Conservation (phyloP, 2,888 invertebrate genomes). For the Agriopis marginaria region DNA sequence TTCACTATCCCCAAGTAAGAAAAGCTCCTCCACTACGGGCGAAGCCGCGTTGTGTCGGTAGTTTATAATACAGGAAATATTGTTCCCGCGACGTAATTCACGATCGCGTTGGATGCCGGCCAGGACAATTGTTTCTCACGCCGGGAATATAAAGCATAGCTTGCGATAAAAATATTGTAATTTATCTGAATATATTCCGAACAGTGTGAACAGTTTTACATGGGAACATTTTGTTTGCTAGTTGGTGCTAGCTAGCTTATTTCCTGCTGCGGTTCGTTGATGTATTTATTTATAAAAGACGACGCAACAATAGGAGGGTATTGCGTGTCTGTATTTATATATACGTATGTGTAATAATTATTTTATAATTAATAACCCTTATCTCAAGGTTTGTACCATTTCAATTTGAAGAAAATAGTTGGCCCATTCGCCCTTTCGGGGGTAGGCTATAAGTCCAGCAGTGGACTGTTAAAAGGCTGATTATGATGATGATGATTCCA, state of each 20-base stretch:
- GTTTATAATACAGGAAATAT: constrained; percentile 33
- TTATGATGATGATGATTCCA: too few relatives aligned
- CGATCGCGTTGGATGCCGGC: constrained; percentile 36
- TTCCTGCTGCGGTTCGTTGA: neutral
- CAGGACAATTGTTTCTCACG: constrained; percentile 44
- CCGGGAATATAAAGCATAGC: constrained; percentile 19
- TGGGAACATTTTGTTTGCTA: neutral
- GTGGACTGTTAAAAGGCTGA: too few relatives aligned
- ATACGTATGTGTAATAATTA: too few relatives aligned
- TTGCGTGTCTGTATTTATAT: too few relatives aligned
- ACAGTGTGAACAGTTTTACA: constrained; percentile 6
- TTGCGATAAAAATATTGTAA: constrained; percentile 28
- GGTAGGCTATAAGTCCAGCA: too few relatives aligned
- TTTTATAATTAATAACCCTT: too few relatives aligned
- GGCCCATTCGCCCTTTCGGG: too few relatives aligned
- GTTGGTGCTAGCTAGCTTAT: neutral
- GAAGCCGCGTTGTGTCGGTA: neutral
- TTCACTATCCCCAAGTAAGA: neutral
- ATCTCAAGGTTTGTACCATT: too few relatives aligned
- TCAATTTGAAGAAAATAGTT: too few relatives aligned
- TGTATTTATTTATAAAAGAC: neutral
- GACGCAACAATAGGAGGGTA: too few relatives aligned
- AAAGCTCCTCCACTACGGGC: neutral
- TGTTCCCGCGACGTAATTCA: constrained; percentile 35
- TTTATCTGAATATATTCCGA: constrained; percentile 5